Evolutionary conservation across 2,888 invertebrate species (phyloP).

Genomic region (Chaetogeoica ovagalla): DNA sequence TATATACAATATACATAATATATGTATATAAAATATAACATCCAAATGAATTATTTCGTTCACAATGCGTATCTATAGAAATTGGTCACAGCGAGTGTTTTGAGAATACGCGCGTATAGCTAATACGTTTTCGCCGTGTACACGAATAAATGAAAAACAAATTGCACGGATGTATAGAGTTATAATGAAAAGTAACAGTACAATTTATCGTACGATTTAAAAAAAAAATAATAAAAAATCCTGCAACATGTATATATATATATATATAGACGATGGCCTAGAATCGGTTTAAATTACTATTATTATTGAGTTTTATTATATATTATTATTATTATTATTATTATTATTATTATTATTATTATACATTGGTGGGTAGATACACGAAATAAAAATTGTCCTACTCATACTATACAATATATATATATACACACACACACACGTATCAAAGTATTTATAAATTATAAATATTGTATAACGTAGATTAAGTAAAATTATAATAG

Average conservation of each 20-base stretch:
- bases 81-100: slow-evolving; percentile 30
- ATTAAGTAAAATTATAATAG: too few relatives aligned
- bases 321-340: background rate
- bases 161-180: background rate
- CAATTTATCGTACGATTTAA: slow-evolving; percentile 1
- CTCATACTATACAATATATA: too few relatives aligned
- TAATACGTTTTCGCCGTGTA: slow-evolving; percentile 2
- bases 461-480: too few relatives aligned
- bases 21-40: background rate
- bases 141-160: slow-evolving; percentile 8
- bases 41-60: slow-evolving; percentile 18
- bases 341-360: background rate
- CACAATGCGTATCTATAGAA: slow-evolving; percentile 1
- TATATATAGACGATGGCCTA: background rate
- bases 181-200: slow-evolving; percentile 35
- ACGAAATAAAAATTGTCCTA: too few relatives aligned
- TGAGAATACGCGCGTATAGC: slow-evolving; percentile 15
- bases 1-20: background rate
- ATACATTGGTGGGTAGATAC: too few relatives aligned
- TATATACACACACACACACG: too few relatives aligned
- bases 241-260: background rate
- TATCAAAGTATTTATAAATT: too few relatives aligned
- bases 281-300: background rate
- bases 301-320: background rate
- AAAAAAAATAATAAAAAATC: too few relatives aligned